Evolutionary conservation across 1,140 invertebrate genomes (phyloP).

Genomic region (Venustaconcha ellipsiformis): DNA sequence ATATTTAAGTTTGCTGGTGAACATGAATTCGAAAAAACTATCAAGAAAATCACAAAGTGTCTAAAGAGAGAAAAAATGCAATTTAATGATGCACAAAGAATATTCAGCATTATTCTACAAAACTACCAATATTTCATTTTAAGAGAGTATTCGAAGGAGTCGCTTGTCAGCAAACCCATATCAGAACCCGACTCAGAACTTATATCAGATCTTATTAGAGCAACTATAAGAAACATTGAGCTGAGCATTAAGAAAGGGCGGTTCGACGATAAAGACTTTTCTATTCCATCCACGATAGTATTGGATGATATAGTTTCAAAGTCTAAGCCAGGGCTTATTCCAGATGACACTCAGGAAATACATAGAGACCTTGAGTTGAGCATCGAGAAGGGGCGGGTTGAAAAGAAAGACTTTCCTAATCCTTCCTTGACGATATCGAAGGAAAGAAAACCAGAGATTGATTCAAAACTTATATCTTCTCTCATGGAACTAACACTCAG

Average conservation of each 20-base stretch:
- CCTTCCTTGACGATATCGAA: constrained; percentile 20
- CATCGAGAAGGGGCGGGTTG: constrained; percentile 15
- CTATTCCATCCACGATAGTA: constrained; percentile 16
- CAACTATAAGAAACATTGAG: constrained; percentile 16
- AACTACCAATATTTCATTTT: constrained; percentile 18
- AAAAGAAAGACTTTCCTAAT: background rate
- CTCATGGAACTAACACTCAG: constrained; percentile 15
- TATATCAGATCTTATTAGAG: constrained; percentile 8
- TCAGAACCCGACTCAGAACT: constrained; percentile 13
- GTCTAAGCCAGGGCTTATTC: constrained; percentile 7
- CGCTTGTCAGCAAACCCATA: background rate
- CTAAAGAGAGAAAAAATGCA: constrained; percentile 13
- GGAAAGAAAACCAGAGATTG: constrained; percentile 11
- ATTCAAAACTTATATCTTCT: background rate
- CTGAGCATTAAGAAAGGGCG: constrained; percentile 22
- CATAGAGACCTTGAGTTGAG: constrained; percentile 15
- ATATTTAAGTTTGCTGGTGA: background rate
- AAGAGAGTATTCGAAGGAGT: background rate
- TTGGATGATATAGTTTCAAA: constrained; percentile 15
- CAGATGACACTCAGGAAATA: constrained; percentile 9
- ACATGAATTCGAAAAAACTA: constrained; percentile 8
- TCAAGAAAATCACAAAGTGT: constrained; percentile 15
- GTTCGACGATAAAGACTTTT: background rate
- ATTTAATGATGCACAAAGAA: constrained; percentile 7
- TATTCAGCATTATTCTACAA: constrained; percentile 23